Evolutionary conservation across 2,113 vertebrate species (phyloP).

Genomic region (Serilophus lunatus): DNA sequence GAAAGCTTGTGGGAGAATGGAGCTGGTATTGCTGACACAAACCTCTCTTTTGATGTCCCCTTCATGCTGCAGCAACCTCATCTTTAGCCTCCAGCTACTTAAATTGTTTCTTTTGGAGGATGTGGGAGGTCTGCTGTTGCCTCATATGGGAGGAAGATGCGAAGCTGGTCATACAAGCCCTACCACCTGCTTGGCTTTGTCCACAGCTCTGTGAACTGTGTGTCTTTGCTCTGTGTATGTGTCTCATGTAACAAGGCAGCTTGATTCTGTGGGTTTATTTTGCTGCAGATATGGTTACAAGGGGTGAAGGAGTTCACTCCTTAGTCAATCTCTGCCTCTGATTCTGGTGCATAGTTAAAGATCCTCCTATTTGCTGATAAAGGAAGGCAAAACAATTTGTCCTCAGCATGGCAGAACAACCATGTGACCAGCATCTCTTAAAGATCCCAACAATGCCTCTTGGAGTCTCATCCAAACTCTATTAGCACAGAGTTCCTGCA

Average conservation of each 20-base stretch:
- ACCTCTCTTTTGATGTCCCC: not conserved
- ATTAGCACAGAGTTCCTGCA: not conserved
- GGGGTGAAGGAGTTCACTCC: not conserved
- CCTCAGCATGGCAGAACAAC: not conserved
- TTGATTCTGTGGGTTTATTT: not conserved
- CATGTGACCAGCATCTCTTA: not conserved
- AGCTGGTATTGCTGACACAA: not conserved
- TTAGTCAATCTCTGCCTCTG: not conserved
- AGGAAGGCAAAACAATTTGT: not conserved
- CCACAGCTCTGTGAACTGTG: not conserved
- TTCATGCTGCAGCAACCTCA: not conserved
- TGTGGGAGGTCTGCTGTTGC: not conserved
- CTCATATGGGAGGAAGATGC: not conserved
- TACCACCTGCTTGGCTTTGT: not conserved
- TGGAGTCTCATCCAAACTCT: not conserved
- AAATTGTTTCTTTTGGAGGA: not conserved
- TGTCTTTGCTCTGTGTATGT: not conserved
- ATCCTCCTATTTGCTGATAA: not conserved
- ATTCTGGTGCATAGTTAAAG: not conserved
- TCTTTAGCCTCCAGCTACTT: not conserved
- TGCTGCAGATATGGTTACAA: not conserved
- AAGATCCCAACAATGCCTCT: not conserved
- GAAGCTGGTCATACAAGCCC: not conserved
- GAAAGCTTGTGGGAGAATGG: not conserved
- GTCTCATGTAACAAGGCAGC: not conserved